Evolutionary conservation across 2,113 vertebrate genomes (phyloP), one percentile per base, ranked within the genome.

Genomic region (Sorex fumeus): DNA sequence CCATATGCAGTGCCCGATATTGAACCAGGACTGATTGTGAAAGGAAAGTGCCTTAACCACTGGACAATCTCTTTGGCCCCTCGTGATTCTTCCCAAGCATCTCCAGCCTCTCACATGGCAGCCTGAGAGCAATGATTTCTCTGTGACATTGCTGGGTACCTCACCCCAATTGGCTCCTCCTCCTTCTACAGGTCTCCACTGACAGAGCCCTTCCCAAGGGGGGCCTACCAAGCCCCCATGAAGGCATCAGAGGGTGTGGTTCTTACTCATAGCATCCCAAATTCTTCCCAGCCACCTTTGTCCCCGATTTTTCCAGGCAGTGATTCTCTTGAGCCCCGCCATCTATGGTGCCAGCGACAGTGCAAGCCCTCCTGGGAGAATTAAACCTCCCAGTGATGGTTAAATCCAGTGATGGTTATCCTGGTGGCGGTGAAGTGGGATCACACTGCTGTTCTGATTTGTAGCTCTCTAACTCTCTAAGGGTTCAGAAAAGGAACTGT

Each of bases 331-430:
- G 87, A 86, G 79, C 76, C 66, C 62, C 80, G 64, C 53, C 71
- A 88, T 95, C 43, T 92, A 10, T 13, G 47, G 70, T 23, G 32
- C 40, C 21, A 83, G 57, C 66, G 78, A 30, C 47, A 79, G 34
- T 53, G 9, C 7, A 88, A 62, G 34, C 64, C 95, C 94, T 95
- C 72, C 7, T 62, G 91, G 74, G 90, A 91, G 36, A 81, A 77
- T 43, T n/a, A n/a, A n/a, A n/a, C n/a, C n/a, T 79, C 32, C 50
- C 8, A 77, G 25, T 66, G 28, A n/a, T n/a, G n/a, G n/a, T n/a
- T 53, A 53, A 53, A 53, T 53, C 53, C 19, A 64, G n/a, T 64
- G 27, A 84, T 40, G 18, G 40, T 3, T 34, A 53, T 62, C 67
- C 23, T 76, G n/a, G 28, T n/a, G n/a, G 18, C 43, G 21, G n/a